phyloP scores from a whole-genome alignment of 37 sponge, comb jelly and placozoan species.

The Trichoplax adhaerens region DNA sequence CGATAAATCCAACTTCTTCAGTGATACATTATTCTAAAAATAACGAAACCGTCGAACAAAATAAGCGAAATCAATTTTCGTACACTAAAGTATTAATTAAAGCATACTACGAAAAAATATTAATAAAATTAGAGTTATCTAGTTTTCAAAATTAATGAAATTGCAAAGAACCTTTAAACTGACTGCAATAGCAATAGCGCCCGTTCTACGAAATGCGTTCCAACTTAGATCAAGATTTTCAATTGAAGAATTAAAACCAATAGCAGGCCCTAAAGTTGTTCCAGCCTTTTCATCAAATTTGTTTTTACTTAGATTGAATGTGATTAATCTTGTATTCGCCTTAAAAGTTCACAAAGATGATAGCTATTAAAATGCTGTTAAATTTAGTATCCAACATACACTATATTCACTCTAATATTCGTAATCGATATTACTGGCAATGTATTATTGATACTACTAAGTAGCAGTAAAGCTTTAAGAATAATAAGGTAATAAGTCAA shows the following conservation, averaged over 20 bases:
- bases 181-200: slow-evolving; percentile 73
- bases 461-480: too few species aligned
- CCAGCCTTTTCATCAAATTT: slow-evolving; percentile 70
- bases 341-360: too few species aligned
- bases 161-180: slow-evolving; percentile 44
- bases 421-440: too few species aligned
- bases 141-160: not conserved
- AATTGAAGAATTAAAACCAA: slow-evolving; percentile 81
- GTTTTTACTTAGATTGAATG: slow-evolving; percentile 80
- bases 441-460: too few species aligned
- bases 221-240: slow-evolving; percentile 74
- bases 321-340: too few species aligned
- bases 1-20: slow-evolving; percentile 61
- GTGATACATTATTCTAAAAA: slow-evolving; percentile 49
- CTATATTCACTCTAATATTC: too few species aligned
- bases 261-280: slow-evolving; percentile 58
- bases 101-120: not conserved
- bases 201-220: slow-evolving; percentile 80
- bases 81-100: not conserved
- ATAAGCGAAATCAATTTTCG: not conserved
- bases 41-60: not conserved
- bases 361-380: too few species aligned
- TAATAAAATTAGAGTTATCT: not conserved
- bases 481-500: not conserved
- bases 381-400: too few species aligned